Conservation (phyloP, 2,113 vertebrate genomes). For the Catagonus wagneri region DNA sequence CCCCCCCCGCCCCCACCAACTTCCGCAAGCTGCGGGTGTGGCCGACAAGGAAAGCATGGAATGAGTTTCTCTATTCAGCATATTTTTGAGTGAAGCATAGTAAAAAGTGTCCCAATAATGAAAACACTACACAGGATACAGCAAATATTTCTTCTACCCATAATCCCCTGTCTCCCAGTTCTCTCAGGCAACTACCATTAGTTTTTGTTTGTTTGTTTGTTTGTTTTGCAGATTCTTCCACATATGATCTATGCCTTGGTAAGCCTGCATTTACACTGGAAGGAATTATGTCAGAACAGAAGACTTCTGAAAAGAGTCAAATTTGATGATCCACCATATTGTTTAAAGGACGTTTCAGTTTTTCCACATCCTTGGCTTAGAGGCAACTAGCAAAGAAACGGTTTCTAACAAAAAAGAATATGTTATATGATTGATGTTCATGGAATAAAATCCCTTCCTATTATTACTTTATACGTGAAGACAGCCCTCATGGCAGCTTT, state of each 20-base stretch:
- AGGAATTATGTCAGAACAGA: background rate
- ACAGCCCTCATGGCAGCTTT: background rate
- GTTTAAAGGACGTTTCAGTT: constrained; percentile 17
- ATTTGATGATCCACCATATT: background rate
- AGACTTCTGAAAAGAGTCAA: background rate
- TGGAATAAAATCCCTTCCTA: background rate
- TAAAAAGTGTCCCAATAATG: constrained; percentile 5
- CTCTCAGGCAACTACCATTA: background rate
- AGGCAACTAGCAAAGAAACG: background rate
- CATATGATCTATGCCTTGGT: background rate
- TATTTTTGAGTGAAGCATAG: constrained; percentile 10
- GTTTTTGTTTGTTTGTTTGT: too few species aligned
- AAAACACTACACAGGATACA: background rate
- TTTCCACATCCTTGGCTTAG: background rate
- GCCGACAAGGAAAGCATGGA: too few species aligned
- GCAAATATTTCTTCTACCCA: background rate
- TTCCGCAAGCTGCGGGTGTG: too few species aligned
- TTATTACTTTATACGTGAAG: background rate
- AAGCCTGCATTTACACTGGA: background rate
- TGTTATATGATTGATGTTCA: background rate
- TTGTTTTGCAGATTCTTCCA: background rate
- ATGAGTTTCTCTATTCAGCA: background rate
- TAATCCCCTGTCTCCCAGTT: too few species aligned
- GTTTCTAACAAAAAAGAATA: constrained; percentile 17
- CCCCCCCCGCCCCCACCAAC: too few species aligned